A percentile compares a stretch with the other conserved stretches of the same genome.
These are phyloP conservation scores for Serinus canaria DNA, from an alignment of 2,113 vertebrate genomes.

Conservation along the genomic window DNA sequence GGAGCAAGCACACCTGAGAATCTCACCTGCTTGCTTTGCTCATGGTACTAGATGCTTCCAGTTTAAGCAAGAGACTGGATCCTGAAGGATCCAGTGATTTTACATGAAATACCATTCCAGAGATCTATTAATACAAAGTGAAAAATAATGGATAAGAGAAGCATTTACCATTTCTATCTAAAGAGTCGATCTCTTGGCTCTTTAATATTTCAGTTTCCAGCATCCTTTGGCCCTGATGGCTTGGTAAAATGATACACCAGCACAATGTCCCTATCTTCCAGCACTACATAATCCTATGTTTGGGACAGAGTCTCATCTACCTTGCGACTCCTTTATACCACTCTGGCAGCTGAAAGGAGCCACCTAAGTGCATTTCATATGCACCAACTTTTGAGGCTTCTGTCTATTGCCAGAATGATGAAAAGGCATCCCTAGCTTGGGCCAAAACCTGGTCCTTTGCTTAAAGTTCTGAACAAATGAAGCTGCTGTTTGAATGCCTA, in stretches of 20 bases:
- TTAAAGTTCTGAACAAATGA: neutral
- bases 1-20: neutral
- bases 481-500: neutral
- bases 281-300: neutral
- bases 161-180: neutral
- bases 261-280: neutral
- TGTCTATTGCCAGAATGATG: neutral
- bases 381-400: neutral
- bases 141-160: neutral
- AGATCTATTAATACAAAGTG: neutral
- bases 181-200: neutral
- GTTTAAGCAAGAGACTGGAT: neutral
- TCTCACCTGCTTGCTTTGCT: neutral
- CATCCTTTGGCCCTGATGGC: neutral
- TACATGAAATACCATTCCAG: neutral
- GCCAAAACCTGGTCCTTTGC: neutral
- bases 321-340: neutral
- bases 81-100: neutral
- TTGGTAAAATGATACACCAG: neutral
- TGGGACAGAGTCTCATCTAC: neutral
- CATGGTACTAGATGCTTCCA: neutral
- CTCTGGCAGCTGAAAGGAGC: neutral
- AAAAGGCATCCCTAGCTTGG: neutral
- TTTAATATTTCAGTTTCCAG: neutral
- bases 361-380: rapidly evolving